These are phyloP conservation scores for Andricus curvator DNA, from an alignment of 2,888 invertebrate species.

Conservation along the genomic window DNA sequence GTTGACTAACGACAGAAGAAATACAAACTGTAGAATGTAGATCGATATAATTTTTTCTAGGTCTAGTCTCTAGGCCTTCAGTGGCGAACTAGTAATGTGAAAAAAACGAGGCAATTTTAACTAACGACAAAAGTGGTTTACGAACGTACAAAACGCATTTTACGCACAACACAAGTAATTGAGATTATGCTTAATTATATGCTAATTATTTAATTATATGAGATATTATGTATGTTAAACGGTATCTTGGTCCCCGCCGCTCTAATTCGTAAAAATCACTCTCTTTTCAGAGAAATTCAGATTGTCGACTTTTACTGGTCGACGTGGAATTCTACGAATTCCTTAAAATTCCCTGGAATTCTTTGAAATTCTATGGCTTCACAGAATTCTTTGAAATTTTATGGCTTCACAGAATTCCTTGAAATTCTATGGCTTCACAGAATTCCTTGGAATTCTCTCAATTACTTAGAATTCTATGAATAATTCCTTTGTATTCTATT, in stretches of 20 bases:
- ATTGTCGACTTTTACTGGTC: neutral
- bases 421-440: too few relatives aligned
- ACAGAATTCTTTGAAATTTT: too few relatives aligned
- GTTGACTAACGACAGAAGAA: constrained; percentile 9
- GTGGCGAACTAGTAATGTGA: neutral
- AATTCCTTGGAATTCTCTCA: too few relatives aligned
- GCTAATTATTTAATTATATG: constrained; percentile 11
- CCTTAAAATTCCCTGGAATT: too few relatives aligned
- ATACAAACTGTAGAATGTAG: constrained; percentile 6
- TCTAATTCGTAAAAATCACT: neutral
- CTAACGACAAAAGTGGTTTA: neutral
- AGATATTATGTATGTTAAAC: neutral
- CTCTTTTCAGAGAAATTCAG: neutral
- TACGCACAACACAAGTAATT: constrained; percentile 19
- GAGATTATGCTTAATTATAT: neutral
- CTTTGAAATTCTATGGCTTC: too few relatives aligned
- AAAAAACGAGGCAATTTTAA: constrained; percentile 10
- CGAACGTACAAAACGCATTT: constrained; percentile 15
- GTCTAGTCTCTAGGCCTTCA: constrained; percentile 13
- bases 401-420: too few relatives aligned
- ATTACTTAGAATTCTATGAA: too few relatives aligned
- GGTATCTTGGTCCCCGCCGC: constrained; percentile 22
- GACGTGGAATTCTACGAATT: too few relatives aligned
- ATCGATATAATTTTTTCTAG: constrained; percentile 25
- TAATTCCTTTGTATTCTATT: too few relatives aligned